Evolutionary conservation across 2,113 vertebrate genomes (phyloP).

Genomic region (Oreochromis spilurus): DNA sequence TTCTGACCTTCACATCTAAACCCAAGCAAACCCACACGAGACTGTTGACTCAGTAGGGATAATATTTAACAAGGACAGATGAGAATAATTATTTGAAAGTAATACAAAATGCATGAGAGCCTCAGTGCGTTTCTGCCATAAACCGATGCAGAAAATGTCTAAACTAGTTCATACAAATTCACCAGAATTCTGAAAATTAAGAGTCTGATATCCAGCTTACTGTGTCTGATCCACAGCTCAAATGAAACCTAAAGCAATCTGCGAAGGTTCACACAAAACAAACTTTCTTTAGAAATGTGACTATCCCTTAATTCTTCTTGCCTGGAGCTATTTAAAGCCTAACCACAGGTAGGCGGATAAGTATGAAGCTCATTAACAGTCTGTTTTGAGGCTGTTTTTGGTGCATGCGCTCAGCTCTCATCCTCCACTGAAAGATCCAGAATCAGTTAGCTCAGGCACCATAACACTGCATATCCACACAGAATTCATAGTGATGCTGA

Average conservation of each 20-base stretch:
- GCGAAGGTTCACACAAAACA: not conserved
- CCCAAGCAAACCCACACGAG: not conserved
- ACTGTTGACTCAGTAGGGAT: not conserved
- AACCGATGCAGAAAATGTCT: not conserved
- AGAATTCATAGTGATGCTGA: not conserved
- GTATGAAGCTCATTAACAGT: not conserved
- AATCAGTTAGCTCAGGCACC: not conserved
- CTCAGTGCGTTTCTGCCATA: not conserved
- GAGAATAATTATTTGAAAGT: not conserved
- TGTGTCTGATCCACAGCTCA: not conserved
- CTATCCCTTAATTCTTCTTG: not conserved
- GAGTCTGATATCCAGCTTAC: not conserved
- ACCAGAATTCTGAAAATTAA: not conserved
- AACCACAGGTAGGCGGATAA: not conserved
- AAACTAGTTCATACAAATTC: not conserved
- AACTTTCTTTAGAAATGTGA: not conserved
- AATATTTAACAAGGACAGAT: not conserved
- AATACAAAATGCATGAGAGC: not conserved
- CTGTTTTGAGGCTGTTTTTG: not conserved
- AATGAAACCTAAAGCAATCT: not conserved
- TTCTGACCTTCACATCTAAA: not conserved
- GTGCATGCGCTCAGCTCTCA: not conserved
- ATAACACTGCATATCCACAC: not conserved
- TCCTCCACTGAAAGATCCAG: not conserved
- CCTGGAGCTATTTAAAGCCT: not conserved